Base-by-base conservation (phyloP, 1,140 invertebrate species). In the Paracyclopina nana region DNA sequence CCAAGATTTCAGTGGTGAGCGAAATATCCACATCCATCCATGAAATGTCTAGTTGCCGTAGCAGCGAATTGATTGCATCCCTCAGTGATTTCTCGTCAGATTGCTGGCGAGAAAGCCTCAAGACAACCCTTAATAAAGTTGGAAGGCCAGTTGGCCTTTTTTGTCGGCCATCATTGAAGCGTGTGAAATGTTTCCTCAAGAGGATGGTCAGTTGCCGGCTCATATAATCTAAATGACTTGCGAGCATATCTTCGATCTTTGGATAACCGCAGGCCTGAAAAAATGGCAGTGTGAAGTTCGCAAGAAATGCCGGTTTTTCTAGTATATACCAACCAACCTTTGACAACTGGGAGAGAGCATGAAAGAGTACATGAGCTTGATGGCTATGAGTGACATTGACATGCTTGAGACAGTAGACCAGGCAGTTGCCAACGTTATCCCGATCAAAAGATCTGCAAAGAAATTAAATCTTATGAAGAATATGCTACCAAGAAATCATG, bases 41-140 rank as follows among this genome's bases (percentile, higher is more conserved):
- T 12, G 45, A 48, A 4, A 48, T 28, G 22, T 48, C 45, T 12
- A 48, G 25, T 31, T 48, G 45, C 24, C 28, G 16, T 12, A 48
- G 28, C 11, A 48, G 25, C 6, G 14, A 11, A 9, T 6, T 14
- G 25, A 48, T 28, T 26, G 27, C 45, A 48, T 48, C 45, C 4
- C 45, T 11, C 22, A 48, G 25, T 26, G 16, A n/a, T n/a, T n/a
- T n/a, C n/a, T n/a, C n/a, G n/a, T n/a, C n/a, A n/a, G n/a, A n/a
- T n/a, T n/a, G n/a, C n/a, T n/a, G n/a, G n/a, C n/a, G n/a, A n/a
- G n/a, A n/a, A 2, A 48, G 45, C 14, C 27, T 11, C 2, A 48
- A 20, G 12, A 48, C 45, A 9, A 48, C 27, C 12, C 28, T 48
- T 16, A 48, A 30, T 4, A 48, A 28, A 48, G 27, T 27, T 3